Evolutionary conservation across 2,888 invertebrate species (phyloP), one percentile per base, ranked within the genome.

Genomic region (Amphimallon solstitiale): DNA sequence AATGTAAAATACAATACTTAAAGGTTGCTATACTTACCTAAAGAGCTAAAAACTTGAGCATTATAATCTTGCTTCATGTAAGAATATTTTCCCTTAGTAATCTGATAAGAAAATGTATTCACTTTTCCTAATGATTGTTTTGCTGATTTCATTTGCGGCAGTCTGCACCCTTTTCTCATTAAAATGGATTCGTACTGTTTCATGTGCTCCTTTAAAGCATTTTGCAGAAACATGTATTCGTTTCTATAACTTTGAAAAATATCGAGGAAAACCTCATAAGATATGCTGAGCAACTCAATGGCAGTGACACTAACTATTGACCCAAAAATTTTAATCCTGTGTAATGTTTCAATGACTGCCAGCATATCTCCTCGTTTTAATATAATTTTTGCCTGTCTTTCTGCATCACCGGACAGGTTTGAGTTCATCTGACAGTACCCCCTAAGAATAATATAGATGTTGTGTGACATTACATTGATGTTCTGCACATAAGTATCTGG

Each of bases 401-500:
- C 67, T 6, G 46, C 52, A 59, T 69, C 69, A 12, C 69, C 69
- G 9, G 67, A 60, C 21, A 69, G 43, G 38, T 21, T 49, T n/a
- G 65, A 69, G 34, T 51, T 51, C 65, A 65, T 67, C 23, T 65
- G 19, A 14, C 69, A 69, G 40, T 52, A 67, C 15, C 67, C 67
- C 19, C 67, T 35, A 4, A 67, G 17, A 10, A 67, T 63, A 21
- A 67, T 60, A 38, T 65, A 67, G 6, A 67, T 43, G 17, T 46
- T 52, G 45, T 65, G 60, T 6, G 64, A 65, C 67, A 65, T 67
- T 9, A 65, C 56, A 29, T 67, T 61, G 7, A 62, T 45, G 38
- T 67, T 67, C 48, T 61, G 64, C 2, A 67, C 52, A 23, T 59
- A 64, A n/a, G 67, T 65, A 21, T 65, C 61, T 4, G 67, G 52